Base-by-base conservation (phyloP, 2,113 vertebrate genomes). In the Prionailurus viverrinus region DNA sequence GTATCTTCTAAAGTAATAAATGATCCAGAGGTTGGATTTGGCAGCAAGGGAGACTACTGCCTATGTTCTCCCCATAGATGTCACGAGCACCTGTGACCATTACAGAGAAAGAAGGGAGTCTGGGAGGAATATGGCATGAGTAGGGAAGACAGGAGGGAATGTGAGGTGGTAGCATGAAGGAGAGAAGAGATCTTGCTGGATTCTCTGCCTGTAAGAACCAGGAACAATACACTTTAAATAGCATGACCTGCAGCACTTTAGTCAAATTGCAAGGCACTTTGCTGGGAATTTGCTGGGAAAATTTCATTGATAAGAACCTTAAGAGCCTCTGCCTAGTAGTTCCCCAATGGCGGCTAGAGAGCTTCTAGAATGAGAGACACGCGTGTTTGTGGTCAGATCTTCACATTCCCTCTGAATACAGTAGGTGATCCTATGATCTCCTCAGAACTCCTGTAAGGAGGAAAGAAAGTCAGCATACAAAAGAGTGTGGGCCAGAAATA, bases 1-100 rank as follows among this genome's bases (percentile, higher is more conserved):
- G 45, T 65, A 53, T 73, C 92, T 95, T 83, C 92, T 87, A n/a
- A 90, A 65, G 85, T 92, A 90, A 96, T 89, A 92, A 92, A 96
- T 95, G 91, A 97, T 96, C 89, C 92, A 51, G n/a, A 66, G 90
- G 63, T 63, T 80, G 78, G 39, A 89, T 84, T 36, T 91, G 61
- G 79, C 78, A 96, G 83, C 92, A 78, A 61, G 55, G 55, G 41
- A 95, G 66, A 33, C 83, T 80, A 55, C 55, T 89, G 93, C 79
- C 92, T 79, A 10, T 36, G 9, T 58, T 81, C 68, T 96, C 94
- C 88, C 86, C 29, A 86, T 69, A 80, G 74, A 53, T 55, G 55
- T 96, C 87, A 69, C 0, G 7, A 94, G 71, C 73, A 94, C 88
- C 94, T 51, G 53, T 4, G 3, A 76, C 79, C 92, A 89, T 96